phyloP scores from a whole-genome alignment of 2,888 invertebrate genomes.

The Agonopterix subpropinquella region DNA sequence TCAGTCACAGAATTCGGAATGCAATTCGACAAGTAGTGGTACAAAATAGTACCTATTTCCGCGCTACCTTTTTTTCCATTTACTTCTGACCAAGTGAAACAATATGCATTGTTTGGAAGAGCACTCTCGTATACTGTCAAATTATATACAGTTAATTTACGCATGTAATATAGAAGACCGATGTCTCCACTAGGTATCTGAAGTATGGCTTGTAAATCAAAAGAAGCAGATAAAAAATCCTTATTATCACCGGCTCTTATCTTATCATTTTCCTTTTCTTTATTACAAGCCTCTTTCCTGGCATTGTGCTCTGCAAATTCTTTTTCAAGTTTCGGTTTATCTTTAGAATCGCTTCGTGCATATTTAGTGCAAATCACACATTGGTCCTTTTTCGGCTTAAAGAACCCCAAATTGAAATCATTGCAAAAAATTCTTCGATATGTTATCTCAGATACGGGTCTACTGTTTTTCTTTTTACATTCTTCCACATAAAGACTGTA shows the following conservation, averaged over 20 bases:
- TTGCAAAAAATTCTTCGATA: conserved; percentile 5
- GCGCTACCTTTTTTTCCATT: too few species aligned
- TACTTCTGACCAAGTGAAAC: too few species aligned
- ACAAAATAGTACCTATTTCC: too few species aligned
- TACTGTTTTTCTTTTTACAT: neutral
- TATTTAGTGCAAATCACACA: conserved; percentile 6
- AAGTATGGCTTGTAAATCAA: neutral
- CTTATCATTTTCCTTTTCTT: neutral
- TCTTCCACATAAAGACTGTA: conserved; percentile 2
- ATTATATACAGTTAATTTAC: too few species aligned
- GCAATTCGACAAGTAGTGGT: too few species aligned
- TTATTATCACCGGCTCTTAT: neutral
- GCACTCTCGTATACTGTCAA: too few species aligned
- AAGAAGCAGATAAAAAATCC: neutral
- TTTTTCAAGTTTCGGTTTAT: neutral
- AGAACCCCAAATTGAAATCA: conserved; percentile 6
- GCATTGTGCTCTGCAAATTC: neutral
- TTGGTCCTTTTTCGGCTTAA: conserved; percentile 8
- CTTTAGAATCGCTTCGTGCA: neutral
- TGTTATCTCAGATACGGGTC: conserved; percentile 6
- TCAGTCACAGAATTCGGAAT: too few species aligned
- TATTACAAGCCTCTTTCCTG: neutral
- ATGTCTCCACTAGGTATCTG: neutral
- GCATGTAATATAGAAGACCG: neutral
- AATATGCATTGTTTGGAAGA: too few species aligned